Evolutionary conservation across 2,113 vertebrate genomes (phyloP), one percentile per base, ranked within the genome.

Genomic region (Ctenodactylus gundi): DNA sequence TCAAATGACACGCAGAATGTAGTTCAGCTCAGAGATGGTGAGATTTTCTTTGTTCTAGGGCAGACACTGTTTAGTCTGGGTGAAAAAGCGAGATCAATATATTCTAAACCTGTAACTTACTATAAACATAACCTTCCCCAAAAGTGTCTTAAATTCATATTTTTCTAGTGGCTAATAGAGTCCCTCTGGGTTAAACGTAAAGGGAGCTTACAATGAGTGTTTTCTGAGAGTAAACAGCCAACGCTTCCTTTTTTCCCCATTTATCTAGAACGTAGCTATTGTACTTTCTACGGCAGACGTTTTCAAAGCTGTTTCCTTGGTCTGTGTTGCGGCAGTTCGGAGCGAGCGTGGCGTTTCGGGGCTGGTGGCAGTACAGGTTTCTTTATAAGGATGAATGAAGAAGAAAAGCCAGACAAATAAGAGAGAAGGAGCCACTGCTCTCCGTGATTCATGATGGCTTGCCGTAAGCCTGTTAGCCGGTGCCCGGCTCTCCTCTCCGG

Each of bases 311-410:
- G 14, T 2, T 36, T 72, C n/a, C n/a, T 55, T 90, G 88, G 86
- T 60, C 53, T 68, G 64, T 88, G 13, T 86, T 85, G 2, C 85
- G 34, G 4, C 93, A 3, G 67, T 83, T 73, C 90, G 12, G 91
- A 67, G 91, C 62, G 60, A 34, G 6, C 44, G 81, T 64, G 97
- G 93, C 77, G 2, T 98, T 86, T 92, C 46, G 1, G 55, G 91
- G 97, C 97, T 70, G 94, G 97, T 98, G 98, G 99, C 99, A 98
- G 98, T 94, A 10, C 97, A 93, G 98, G 95, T 98, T 98, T 98
- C 98, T 98, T 99, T 98, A 98, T 98, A 86, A 98, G 99, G 98
- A 99, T 99, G 99, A 99, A 99, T 99, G 99, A 99, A 99, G 99
- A 99, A 98, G 98, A 98, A 99, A 99, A 98, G 98, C 97, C 98